Evolutionary conservation across 2,797 vertebrate genomes (phyloP).

Genomic region (Chloroceryle inda): DNA sequence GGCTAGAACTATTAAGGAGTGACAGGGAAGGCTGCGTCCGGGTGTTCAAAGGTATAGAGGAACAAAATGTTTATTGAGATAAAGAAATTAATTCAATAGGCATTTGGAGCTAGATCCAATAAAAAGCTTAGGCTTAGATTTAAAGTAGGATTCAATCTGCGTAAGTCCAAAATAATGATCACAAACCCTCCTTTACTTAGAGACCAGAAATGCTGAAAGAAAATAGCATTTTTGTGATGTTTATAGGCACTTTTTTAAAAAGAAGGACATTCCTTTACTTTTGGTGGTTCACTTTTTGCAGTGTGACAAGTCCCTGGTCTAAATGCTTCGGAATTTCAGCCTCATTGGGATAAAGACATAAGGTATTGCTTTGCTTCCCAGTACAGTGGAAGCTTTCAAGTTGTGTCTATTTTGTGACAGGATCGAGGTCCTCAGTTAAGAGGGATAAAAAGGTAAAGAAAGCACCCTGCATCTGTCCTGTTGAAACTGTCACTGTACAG

Average conservation of each 20-base stretch:
- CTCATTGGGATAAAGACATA: background rate
- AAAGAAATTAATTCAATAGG: background rate
- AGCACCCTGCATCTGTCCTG: background rate
- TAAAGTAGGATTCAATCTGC: background rate
- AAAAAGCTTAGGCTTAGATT: slow-evolving; percentile 36
- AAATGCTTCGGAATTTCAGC: background rate
- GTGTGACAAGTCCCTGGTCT: background rate
- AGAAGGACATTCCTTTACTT: background rate
- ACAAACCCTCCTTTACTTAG: background rate
- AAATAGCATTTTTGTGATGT: background rate
- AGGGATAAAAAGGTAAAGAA: background rate
- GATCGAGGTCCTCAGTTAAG: background rate
- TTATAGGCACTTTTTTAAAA: background rate
- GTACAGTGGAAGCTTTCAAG: background rate
- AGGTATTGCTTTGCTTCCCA: background rate
- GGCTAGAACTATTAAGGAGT: background rate
- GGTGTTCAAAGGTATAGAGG: background rate
- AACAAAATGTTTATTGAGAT: background rate
- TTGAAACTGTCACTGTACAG: background rate
- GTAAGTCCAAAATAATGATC: slow-evolving; percentile 5
- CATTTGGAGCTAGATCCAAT: background rate
- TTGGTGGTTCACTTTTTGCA: background rate
- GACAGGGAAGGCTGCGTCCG: background rate
- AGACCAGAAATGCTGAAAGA: background rate
- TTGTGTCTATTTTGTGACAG: background rate